Conservation (phyloP, 37 sponge, comb jelly and placozoan genomes). For the Geodia barretti region DNA sequence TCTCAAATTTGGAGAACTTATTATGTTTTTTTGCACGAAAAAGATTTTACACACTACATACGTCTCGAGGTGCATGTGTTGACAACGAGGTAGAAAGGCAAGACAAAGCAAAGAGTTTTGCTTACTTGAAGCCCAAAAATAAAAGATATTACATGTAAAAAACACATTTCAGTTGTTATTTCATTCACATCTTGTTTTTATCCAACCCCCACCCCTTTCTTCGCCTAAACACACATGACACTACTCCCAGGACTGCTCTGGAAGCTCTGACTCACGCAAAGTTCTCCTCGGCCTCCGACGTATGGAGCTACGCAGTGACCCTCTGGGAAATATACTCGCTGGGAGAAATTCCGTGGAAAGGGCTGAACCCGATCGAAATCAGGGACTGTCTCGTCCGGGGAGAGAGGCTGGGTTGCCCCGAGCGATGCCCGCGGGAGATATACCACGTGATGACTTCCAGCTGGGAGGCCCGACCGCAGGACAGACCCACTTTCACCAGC, state of each 20-base stretch:
- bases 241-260: conserved; percentile 49
- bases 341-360: conserved; percentile 56
- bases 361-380: conserved; percentile 46
- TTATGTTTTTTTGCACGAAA: no score
- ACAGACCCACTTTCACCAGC: conserved; percentile 50
- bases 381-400: conserved; percentile 22
- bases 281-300: conserved; percentile 73
- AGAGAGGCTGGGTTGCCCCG: conserved; percentile 35
- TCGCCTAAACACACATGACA: no score
- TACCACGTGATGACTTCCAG: conserved; percentile 40
- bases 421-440: conserved; percentile 37
- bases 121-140: no score
- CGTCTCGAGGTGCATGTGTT: no score
- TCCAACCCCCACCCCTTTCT: no score
- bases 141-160: no score
- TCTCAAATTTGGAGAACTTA: no score
- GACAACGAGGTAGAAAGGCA: no score
- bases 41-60: no score
- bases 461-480: conserved; percentile 34
- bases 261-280: conserved; percentile 52
- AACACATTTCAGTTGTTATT: no score
- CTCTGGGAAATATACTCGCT: conserved; percentile 77
- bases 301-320: conserved; percentile 78
- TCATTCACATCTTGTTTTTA: no score
- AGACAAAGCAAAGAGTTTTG: no score